phyloP scores from a whole-genome alignment of 2,888 invertebrate genomes.

The Stenodema calcarata region DNA sequence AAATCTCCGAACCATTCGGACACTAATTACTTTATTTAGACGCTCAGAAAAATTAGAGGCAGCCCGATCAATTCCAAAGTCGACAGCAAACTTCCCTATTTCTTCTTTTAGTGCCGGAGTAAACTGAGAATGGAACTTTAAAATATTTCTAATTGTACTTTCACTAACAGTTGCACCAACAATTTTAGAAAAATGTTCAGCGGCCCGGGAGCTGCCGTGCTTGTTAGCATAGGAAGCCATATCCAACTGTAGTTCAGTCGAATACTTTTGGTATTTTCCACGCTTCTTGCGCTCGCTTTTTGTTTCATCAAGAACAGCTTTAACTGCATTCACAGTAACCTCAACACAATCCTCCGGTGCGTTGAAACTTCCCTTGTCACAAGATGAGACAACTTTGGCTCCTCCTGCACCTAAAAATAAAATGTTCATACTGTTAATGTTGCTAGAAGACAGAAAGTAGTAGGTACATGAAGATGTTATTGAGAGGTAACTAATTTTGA shows the following conservation, averaged over 20 bases:
- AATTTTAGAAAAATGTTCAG: constrained; percentile 52
- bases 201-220: constrained; percentile 51
- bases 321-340: constrained; percentile 52
- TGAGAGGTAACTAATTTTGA: too few species aligned
- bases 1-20: constrained; percentile 50
- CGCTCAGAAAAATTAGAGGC: constrained; percentile 51
- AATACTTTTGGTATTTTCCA: constrained; percentile 55
- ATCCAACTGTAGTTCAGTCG: constrained; percentile 52
- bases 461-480: too few species aligned
- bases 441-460: too few species aligned
- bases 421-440: too few species aligned
- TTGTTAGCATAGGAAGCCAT: constrained; percentile 53
- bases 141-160: constrained; percentile 54
- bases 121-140: constrained; percentile 52
- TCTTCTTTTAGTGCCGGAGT: constrained; percentile 53
- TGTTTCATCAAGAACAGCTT: constrained; percentile 53
- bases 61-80: constrained; percentile 52
- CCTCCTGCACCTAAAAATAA: not conserved
- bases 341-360: constrained; percentile 45
- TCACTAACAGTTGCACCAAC: constrained; percentile 53
- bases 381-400: not conserved
- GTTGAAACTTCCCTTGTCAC: not conserved
- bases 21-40: constrained; percentile 51
- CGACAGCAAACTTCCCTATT: constrained; percentile 53
- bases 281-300: constrained; percentile 51